Evolutionary conservation across 2,113 vertebrate genomes (phyloP).

Genomic region (Paracanthobrama guichenoti): DNA sequence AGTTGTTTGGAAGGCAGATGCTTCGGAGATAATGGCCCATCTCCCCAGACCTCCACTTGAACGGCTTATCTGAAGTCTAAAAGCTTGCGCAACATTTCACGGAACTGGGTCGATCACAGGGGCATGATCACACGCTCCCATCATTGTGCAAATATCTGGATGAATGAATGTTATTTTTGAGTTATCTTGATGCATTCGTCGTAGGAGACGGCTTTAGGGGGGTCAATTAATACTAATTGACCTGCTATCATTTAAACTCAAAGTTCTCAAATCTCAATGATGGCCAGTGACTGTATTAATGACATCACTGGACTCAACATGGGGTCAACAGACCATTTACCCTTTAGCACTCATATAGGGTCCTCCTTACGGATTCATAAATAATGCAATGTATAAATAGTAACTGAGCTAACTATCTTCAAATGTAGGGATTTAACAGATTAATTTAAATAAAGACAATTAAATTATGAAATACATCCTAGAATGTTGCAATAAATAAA

Average conservation of each 20-base stretch:
- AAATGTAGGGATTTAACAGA: not conserved
- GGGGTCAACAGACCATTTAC: not conserved
- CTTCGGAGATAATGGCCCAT: slow-evolving; percentile 4
- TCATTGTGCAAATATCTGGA: slow-evolving; percentile 2
- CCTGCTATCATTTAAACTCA: not conserved
- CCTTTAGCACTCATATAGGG: not conserved
- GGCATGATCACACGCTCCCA: not conserved
- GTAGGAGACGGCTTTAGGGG: not conserved
- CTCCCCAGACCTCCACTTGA: slow-evolving; percentile 18
- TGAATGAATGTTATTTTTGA: not conserved
- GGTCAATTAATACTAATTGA: not conserved
- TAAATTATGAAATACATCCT: not conserved
- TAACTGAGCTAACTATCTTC: not conserved
- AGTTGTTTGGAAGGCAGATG: slow-evolving; percentile 11
- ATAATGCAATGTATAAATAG: no score
- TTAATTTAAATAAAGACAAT: no score
- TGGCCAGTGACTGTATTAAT: no score
- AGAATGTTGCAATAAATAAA: not conserved
- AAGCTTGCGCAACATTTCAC: slow-evolving; percentile 31
- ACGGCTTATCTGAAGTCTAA: slow-evolving; percentile 9
- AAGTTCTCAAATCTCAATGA: not conserved
- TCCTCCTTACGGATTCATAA: no score
- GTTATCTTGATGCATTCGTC: not conserved
- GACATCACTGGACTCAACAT: not conserved
- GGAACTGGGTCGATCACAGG: not conserved